Percentiles rank a stretch among this genome's conserved stretches.
These are phyloP conservation scores for Psephotus haematonotus DNA, from an alignment of 2,113 vertebrate species.

Conservation along the genomic window DNA sequence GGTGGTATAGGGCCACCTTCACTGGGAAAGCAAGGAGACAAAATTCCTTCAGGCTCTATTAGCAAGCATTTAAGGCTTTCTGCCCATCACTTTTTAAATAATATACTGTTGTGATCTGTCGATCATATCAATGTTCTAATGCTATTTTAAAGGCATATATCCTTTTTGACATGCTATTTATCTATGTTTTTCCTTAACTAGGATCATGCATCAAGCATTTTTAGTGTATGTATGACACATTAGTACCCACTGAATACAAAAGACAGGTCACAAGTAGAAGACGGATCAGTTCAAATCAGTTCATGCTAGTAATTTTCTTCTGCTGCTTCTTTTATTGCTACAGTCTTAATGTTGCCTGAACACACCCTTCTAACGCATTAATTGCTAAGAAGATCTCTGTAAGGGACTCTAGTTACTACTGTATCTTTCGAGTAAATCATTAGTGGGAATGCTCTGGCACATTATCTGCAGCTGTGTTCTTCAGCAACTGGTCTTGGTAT, in stretches of 20 bases:
- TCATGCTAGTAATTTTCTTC: neutral
- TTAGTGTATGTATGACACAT: neutral
- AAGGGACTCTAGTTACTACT: neutral
- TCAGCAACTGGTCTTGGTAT: neutral
- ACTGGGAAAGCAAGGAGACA: neutral
- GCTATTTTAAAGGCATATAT: conserved; percentile 4
- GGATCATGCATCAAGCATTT: neutral
- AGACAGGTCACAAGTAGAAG: neutral
- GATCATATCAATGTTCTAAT: neutral
- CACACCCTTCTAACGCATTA: neutral
- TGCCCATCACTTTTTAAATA: neutral
- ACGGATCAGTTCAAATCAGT: neutral
- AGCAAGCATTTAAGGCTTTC: conserved; percentile 9
- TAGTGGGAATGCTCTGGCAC: conserved; percentile 1
- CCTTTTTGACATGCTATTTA: conserved; percentile 9
- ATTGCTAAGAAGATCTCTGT: conserved; percentile 4
- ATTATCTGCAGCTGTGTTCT: conserved; percentile 36
- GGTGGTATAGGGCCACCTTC: neutral
- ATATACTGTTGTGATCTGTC: neutral
- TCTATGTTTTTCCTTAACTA: neutral
- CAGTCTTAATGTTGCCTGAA: conserved; percentile 5
- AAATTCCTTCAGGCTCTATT: neutral
- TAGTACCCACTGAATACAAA: neutral
- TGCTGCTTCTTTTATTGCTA: neutral
- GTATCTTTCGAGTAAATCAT: neutral